Base-by-base conservation (phyloP, 2,888 invertebrate genomes). In the Acanthosoma haemorrhoidale region DNA sequence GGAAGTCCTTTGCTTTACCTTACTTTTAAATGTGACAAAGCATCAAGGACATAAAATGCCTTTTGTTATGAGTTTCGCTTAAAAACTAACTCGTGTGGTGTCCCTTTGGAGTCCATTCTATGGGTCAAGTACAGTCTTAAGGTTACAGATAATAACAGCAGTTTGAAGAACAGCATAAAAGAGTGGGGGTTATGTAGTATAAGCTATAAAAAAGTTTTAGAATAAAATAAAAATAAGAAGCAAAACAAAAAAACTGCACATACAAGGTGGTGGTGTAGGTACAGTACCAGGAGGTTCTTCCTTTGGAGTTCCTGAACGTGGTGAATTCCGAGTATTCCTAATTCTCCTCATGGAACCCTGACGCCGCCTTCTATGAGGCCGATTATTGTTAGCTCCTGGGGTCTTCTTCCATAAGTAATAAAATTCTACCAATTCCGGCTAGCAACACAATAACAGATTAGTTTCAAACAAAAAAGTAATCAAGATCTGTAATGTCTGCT, bases 401-500 rank as follows among this genome's bases (percentile, higher is more conserved):
- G 97, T 96, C 84, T 98, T 99, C 84, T 99, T 99, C 99, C 99
- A 99, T 79, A 96, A 85, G 83, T 99, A 99, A 83, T 99, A 99
- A 83, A 94, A 99, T 81, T 97, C 96, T 68, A 99, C 96, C 78
- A 99, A 83, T 80, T 99, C 97, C 69, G 95, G 90, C 89, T 90
- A 75, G 16, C 78, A 78, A 76, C 43, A 43, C 3, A 43, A n/a
- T 43, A 9, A 41, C 9, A 43, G 1, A 43, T 43, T 43, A 21
- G 21, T 43, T 21, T 43, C 2, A 13, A n/a, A n/a, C 13, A 21
- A 21, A 43, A 3, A 18, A 11, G 18, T 18, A 21, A 21, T 13
- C n/a, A n/a, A n/a, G n/a, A n/a, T n/a, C n/a, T n/a, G n/a, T n/a
- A n/a, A n/a, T n/a, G n/a, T n/a, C n/a, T n/a, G n/a, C n/a, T n/a